Evolutionary conservation across 1,140 invertebrate genomes (phyloP).

Genomic region (Tetramorium parvispinum): DNA sequence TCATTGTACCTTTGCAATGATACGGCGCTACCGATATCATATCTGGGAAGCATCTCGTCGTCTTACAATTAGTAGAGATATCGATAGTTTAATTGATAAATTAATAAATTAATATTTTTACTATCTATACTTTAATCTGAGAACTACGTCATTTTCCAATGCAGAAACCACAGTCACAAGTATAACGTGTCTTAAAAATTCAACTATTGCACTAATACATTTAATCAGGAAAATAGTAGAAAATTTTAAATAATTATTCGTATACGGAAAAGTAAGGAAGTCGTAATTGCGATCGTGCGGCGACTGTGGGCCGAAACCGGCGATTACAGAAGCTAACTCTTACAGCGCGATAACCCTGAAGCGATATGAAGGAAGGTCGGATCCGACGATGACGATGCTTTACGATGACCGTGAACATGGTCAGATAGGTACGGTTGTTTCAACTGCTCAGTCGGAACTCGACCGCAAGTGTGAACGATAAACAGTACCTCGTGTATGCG

Average conservation of each 20-base stretch:
- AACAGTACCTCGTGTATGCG: constrained; percentile 34
- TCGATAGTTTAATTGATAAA: neutral
- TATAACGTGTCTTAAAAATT: neutral
- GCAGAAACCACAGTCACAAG: neutral
- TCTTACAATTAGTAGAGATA: neutral
- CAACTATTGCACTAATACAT: neutral
- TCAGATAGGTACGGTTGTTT: constrained; percentile 30
- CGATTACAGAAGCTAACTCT: neutral
- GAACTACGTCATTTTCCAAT: neutral
- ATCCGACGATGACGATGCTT: constrained; percentile 38
- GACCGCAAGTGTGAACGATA: constrained; percentile 13
- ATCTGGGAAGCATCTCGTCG: constrained; percentile 78
- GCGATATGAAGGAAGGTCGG: constrained; percentile 71
- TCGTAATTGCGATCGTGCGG: constrained; percentile 7
- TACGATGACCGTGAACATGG: constrained; percentile 16
- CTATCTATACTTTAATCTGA: neutral
- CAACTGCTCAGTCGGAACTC: neutral
- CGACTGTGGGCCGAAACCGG: constrained; percentile 22
- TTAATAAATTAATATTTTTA: too few relatives aligned
- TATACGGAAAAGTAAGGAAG: neutral
- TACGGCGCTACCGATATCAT: constrained; percentile 79
- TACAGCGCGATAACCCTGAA: constrained; percentile 74
- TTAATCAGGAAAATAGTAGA: neutral
- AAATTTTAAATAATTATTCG: neutral
- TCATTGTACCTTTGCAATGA: constrained; percentile 79